Conservation (phyloP, 1,140 invertebrate genomes). For the Drosophila gunungcola region DNA sequence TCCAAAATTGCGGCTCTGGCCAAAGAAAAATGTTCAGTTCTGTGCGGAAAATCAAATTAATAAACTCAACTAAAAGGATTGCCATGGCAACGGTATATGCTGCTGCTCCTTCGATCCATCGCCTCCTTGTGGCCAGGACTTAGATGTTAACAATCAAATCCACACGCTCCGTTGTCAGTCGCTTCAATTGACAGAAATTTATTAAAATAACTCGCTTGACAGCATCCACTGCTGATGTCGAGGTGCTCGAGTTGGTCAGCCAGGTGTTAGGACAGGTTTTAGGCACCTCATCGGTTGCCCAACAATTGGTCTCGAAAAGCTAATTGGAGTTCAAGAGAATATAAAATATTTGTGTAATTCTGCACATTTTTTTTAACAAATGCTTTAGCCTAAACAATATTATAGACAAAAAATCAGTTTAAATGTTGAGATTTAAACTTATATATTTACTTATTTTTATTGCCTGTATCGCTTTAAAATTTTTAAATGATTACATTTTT, state of each 20-base stretch:
- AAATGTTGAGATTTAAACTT: no score
- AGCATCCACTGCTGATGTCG: conserved; percentile 4
- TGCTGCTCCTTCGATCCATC: not conserved
- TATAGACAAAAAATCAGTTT: no score
- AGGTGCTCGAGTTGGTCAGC: conserved; percentile 6
- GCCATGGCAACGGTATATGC: conserved; percentile 37
- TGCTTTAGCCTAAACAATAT: no score
- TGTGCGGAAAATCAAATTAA: conserved; percentile 52
- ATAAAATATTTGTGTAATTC: no score
- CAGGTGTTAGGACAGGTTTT: conserved; percentile 27
- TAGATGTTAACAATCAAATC: conserved; percentile 60
- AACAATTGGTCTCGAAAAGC: not conserved
- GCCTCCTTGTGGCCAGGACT: conserved; percentile 35
- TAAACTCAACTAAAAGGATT: conserved; percentile 41
- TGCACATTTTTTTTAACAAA: no score
- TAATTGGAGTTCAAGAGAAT: no score
- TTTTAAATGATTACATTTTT: no score
- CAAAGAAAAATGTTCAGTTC: conserved; percentile 24
- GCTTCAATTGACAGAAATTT: conserved; percentile 10
- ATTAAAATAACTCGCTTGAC: conserved; percentile 72
- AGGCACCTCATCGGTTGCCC: conserved; percentile 9
- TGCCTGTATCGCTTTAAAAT: no score
- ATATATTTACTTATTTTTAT: no score
- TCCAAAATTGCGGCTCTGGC: conserved; percentile 53
- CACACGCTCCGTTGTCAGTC: conserved; percentile 14